Evolutionary conservation across 2,113 vertebrate genomes (phyloP).

Genomic region (Crotalus viridis): DNA sequence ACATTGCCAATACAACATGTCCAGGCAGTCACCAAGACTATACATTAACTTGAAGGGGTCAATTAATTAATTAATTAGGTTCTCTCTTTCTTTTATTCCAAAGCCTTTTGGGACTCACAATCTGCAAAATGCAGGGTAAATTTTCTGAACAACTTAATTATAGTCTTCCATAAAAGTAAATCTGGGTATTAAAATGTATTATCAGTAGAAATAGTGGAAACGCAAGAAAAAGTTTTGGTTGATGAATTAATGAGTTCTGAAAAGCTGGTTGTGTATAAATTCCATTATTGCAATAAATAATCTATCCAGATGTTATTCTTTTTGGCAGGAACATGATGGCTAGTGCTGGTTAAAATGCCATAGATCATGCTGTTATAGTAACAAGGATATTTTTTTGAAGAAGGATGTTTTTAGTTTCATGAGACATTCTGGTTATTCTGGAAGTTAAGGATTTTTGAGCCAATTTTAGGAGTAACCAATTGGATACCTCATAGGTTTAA

Average conservation of each 20-base stretch:
- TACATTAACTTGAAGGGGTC: background rate
- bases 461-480: background rate
- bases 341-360: background rate
- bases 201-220: background rate
- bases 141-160: background rate
- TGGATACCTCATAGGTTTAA: background rate
- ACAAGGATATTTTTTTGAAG: background rate
- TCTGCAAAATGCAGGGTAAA: background rate
- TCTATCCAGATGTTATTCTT: background rate
- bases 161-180: background rate
- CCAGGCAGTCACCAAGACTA: background rate
- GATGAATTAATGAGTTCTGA: background rate
- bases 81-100: background rate
- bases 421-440: background rate
- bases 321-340: background rate
- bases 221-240: background rate
- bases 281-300: background rate
- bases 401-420: background rate
- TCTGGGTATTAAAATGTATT: background rate
- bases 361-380: background rate
- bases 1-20: background rate
- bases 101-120: background rate
- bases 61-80: background rate
- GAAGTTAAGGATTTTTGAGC: background rate
- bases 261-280: background rate